Conservation (phyloP, 2,797 vertebrate genomes). For the Fringilla coelebs region DNA sequence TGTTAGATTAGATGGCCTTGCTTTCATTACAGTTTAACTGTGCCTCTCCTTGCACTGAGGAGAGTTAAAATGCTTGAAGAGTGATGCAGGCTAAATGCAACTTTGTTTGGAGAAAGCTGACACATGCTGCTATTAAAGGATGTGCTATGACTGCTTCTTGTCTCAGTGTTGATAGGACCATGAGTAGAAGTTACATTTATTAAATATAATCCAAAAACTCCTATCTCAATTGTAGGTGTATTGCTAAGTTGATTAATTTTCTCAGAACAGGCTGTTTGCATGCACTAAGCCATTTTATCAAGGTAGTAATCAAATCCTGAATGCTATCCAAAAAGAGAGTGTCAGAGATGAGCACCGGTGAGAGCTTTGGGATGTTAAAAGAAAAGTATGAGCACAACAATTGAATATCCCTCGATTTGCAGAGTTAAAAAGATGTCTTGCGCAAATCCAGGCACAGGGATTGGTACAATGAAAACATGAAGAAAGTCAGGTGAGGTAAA, state of each 20-base stretch:
- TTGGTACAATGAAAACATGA: not conserved
- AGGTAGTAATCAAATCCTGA: not conserved
- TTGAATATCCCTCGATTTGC: not conserved
- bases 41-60: not conserved
- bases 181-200: not conserved
- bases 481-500: not conserved
- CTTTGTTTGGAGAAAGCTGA: not conserved
- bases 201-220: not conserved
- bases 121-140: not conserved
- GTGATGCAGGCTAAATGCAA: not conserved
- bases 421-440: not conserved
- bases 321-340: not conserved
- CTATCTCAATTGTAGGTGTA: not conserved
- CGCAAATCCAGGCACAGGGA: not conserved
- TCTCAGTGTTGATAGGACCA: not conserved
- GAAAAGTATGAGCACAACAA: rapidly evolving
- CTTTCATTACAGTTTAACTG: not conserved
- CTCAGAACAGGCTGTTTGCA: not conserved
- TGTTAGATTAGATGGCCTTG: not conserved
- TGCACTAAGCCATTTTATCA: not conserved
- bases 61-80: not conserved
- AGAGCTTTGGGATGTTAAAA: not conserved
- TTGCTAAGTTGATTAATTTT: not conserved
- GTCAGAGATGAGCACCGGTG: not conserved
- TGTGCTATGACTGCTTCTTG: not conserved